Evolutionary conservation across 2,888 invertebrate genomes (phyloP).

Genomic region (Nymphalis urticae): DNA sequence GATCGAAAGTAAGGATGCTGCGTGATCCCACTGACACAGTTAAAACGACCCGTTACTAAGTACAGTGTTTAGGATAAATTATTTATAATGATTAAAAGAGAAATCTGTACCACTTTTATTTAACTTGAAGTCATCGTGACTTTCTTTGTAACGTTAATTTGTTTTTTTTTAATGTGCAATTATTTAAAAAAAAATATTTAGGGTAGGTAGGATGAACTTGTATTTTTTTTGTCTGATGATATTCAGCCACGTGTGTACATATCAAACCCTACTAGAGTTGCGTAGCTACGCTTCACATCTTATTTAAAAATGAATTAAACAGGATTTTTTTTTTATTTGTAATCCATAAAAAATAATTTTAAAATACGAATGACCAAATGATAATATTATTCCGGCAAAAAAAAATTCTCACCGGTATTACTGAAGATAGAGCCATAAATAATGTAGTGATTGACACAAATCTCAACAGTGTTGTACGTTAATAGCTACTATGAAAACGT

Average conservation of each 20-base stretch:
- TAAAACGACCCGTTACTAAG: constrained; percentile 21
- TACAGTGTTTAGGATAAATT: constrained; percentile 29
- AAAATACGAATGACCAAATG: too few species aligned
- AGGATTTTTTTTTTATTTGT: too few species aligned
- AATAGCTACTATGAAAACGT: constrained; percentile 30
- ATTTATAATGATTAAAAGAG: constrained; percentile 17
- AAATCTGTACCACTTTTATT: constrained; percentile 17
- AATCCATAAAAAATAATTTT: too few species aligned
- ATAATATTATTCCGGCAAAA: too few species aligned
- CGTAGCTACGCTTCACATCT: too few species aligned
- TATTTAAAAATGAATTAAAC: too few species aligned
- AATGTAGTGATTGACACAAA: constrained; percentile 7
- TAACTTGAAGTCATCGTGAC: constrained; percentile 3
- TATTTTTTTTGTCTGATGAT: too few species aligned
- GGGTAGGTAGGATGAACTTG: too few species aligned
- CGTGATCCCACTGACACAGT: constrained; percentile 34
- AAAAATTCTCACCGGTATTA: background rate
- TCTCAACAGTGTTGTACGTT: constrained; percentile 12
- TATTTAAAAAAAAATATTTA: too few species aligned
- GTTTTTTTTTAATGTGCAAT: background rate
- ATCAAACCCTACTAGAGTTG: too few species aligned
- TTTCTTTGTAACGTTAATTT: background rate
- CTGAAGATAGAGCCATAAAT: constrained; percentile 1
- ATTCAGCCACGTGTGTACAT: too few species aligned
- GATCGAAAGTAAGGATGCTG: constrained; percentile 33